A percentile compares a stretch with the other conserved stretches of the same genome.
Conservation (phyloP, 1,140 invertebrate species). For the Alviniconcha marisindica region DNA sequence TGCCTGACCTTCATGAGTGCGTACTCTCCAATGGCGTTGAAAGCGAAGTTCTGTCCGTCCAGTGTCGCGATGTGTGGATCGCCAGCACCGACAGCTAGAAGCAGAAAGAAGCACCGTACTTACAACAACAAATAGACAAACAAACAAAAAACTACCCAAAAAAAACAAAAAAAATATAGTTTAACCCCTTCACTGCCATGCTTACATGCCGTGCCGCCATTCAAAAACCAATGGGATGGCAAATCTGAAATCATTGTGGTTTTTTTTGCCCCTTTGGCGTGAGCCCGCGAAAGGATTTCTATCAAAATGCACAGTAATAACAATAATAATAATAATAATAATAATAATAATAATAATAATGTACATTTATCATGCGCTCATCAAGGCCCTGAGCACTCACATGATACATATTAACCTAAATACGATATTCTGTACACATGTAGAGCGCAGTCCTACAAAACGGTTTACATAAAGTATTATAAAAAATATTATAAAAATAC, state of each 20-base stretch:
- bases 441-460: too few species aligned
- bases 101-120: neutral
- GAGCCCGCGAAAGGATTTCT: neutral
- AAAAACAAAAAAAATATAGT: neutral
- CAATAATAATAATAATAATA: neutral
- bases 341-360: too few species aligned
- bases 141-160: neutral
- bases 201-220: too few species aligned
- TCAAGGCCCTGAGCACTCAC: too few species aligned
- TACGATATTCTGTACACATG: too few species aligned
- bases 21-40: constrained; percentile 68
- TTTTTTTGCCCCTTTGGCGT: neutral
- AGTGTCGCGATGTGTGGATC: constrained; percentile 69
- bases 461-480: neutral
- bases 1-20: neutral
- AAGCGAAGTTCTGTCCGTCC: constrained; percentile 62
- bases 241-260: neutral
- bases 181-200: too few species aligned
- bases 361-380: too few species aligned
- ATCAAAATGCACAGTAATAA: neutral
- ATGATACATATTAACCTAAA: neutral
- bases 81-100: constrained; percentile 50
- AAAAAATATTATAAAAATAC: neutral
- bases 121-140: neutral
- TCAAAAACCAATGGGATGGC: too few species aligned